Base-by-base conservation (phyloP, 2,888 invertebrate species). In the Pammene fasciana region DNA sequence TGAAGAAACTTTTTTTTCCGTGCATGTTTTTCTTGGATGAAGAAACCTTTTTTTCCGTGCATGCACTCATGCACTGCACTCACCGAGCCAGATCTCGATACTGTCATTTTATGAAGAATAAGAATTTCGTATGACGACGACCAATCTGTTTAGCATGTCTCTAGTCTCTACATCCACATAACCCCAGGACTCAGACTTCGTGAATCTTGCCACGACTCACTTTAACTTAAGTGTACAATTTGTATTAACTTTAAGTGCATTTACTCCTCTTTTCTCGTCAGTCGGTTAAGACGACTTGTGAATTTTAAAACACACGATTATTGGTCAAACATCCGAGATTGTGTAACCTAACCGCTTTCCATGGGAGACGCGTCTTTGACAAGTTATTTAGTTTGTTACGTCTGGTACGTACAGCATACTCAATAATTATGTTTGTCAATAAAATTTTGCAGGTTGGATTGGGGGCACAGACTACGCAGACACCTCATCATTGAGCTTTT, bases 281-380 rank as follows among this genome's bases (percentile, higher is more conserved):
- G 26, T 14, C 0, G 16, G 61, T 41, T 18, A 41, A 61, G 50
- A 68, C 45, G 38, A 16, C 26, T 41, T 14, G 50, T 68, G 68
- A 70, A 70, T 70, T 70, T 68, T 60, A 70, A 70, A 65, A 70
- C 45, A 34, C 48, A 48, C 48, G 50, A 65, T 65, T 55, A 67
- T 54, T 64, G 65, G 54, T 9, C 54, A 62, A 48, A 54, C 68
- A 59, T 60, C 65, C 57, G 50, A 56, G 9, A 52, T 70, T 70
- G 46, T 38, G 59, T 26, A 59, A 70, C 41, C 9, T 26, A 59
- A 70, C 41, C 9, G 38, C 68, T 70, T 65, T 70, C 68, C 65
- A 70, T 45, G 14, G 26, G 26, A 26, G 26, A 26, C 26, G 26
- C 34, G 41, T 38, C 50, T 70, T 65, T 65, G 46, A 65, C 65